phyloP scores from a whole-genome alignment of 2,113 vertebrate genomes.

The Oryzias curvinotus region DNA sequence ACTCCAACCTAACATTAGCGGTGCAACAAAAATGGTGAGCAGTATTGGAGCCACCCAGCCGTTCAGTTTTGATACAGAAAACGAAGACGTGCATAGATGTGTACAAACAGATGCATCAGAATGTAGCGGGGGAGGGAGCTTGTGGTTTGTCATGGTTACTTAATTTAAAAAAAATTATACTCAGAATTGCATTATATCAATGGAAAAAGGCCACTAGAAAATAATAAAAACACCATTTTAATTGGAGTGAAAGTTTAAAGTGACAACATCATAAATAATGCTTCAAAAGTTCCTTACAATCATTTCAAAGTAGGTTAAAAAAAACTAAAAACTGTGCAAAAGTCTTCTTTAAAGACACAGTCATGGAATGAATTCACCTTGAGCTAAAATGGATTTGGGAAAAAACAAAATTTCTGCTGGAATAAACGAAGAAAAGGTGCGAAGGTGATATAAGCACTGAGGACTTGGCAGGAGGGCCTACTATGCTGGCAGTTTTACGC shows the following conservation, averaged over 20 bases:
- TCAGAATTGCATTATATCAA: no score
- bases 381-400: conserved; percentile 18
- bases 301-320: background rate
- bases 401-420: conserved; percentile 28
- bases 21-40: no score
- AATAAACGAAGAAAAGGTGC: conserved; percentile 39
- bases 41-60: no score
- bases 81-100: no score
- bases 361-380: conserved; percentile 29
- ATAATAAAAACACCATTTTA: no score
- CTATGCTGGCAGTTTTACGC: conserved; percentile 63
- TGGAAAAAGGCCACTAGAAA: no score
- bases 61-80: no score
- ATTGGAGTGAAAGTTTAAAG: background rate
- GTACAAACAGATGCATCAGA: no score
- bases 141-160: no score
- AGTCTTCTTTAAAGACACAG: conserved; percentile 27
- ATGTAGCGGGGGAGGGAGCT: no score
- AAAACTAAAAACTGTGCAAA: conserved; percentile 7
- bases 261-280: background rate
- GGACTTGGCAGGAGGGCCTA: conserved; percentile 60
- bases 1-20: no score
- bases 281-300: background rate
- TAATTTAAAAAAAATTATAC: no score
- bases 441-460: conserved; percentile 53